These are phyloP conservation scores for Okamejei kenojei DNA, from an alignment of 2,797 vertebrate genomes.

Conservation along the genomic window DNA sequence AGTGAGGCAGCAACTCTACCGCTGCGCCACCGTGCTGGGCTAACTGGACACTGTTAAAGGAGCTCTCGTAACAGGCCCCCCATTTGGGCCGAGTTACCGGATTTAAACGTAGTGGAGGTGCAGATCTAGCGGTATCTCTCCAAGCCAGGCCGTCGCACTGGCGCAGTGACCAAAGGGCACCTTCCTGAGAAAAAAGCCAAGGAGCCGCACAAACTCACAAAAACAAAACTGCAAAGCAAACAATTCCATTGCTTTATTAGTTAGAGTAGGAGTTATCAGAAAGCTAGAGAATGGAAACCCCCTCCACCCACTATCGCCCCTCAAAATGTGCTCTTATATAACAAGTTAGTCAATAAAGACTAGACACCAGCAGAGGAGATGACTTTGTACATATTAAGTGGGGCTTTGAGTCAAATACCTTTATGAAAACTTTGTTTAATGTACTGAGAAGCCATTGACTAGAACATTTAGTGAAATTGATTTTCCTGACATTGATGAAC, in stretches of 20 bases:
- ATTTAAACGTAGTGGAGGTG: no score
- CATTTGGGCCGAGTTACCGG: no score
- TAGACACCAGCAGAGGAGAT: slow-evolving; percentile 62
- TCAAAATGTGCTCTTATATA: not conserved
- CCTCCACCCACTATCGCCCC: not conserved
- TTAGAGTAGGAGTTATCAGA: not conserved
- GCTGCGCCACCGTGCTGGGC: no score
- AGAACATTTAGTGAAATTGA: slow-evolving; percentile 79
- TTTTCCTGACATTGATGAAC: slow-evolving; percentile 80
- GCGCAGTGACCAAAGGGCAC: not conserved
- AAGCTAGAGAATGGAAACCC: not conserved
- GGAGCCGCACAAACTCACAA: not conserved
- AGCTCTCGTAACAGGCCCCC: no score
- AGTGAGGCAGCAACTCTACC: no score
- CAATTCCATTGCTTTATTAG: not conserved
- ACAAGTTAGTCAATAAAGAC: slow-evolving; percentile 23
- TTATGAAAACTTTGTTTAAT: slow-evolving; percentile 81
- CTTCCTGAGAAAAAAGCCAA: not conserved
- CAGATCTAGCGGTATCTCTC: no score
- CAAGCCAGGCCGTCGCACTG: no score
- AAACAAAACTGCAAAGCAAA: not conserved
- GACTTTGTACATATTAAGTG: slow-evolving; percentile 65
- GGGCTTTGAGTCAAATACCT: slow-evolving; percentile 63
- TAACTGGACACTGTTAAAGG: no score
- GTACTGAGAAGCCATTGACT: slow-evolving; percentile 77